Conservation (phyloP, 2,113 vertebrate genomes). For the Triplophysa rosa region DNA sequence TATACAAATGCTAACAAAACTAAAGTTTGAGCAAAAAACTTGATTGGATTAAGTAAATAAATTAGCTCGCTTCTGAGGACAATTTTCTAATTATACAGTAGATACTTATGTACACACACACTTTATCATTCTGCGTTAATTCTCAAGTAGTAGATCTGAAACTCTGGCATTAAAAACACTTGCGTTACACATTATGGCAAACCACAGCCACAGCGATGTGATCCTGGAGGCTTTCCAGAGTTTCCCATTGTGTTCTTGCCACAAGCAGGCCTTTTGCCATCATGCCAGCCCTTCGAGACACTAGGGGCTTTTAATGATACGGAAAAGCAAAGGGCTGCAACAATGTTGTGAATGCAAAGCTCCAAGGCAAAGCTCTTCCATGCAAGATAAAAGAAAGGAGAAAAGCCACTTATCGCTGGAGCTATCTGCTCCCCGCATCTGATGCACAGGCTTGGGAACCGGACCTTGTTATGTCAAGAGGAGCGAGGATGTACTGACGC, state of each 20-base stretch:
- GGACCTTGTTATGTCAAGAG: slow-evolving; percentile 51
- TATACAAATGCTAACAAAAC: no score
- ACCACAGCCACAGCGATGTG: slow-evolving; percentile 1
- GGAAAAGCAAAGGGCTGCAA: slow-evolving; percentile 41
- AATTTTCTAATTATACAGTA: no score
- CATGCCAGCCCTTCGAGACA: slow-evolving; percentile 42
- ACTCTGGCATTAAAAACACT: slow-evolving; percentile 35
- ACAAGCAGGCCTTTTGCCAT: slow-evolving; percentile 40
- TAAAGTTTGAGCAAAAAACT: neutral
- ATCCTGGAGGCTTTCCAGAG: slow-evolving; percentile 40
- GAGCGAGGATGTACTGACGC: slow-evolving; percentile 36
- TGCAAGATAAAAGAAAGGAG: slow-evolving; percentile 50
- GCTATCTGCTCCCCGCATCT: slow-evolving; percentile 52
- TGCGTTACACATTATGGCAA: slow-evolving; percentile 24
- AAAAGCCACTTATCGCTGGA: slow-evolving; percentile 49
- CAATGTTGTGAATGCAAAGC: slow-evolving; percentile 45
- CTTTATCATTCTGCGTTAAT: slow-evolving; percentile 17
- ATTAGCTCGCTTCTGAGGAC: no score
- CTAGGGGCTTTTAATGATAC: slow-evolving; percentile 42
- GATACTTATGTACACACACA: slow-evolving; percentile 18
- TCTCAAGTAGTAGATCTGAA: neutral
- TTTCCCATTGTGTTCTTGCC: slow-evolving; percentile 37
- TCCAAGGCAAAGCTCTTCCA: slow-evolving; percentile 47
- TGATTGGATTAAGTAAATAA: neutral
- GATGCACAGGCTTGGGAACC: slow-evolving; percentile 49